Evolutionary conservation across 2,797 vertebrate species (phyloP), one percentile per base, ranked within the genome.

Genomic region (Coreius guichenoti): DNA sequence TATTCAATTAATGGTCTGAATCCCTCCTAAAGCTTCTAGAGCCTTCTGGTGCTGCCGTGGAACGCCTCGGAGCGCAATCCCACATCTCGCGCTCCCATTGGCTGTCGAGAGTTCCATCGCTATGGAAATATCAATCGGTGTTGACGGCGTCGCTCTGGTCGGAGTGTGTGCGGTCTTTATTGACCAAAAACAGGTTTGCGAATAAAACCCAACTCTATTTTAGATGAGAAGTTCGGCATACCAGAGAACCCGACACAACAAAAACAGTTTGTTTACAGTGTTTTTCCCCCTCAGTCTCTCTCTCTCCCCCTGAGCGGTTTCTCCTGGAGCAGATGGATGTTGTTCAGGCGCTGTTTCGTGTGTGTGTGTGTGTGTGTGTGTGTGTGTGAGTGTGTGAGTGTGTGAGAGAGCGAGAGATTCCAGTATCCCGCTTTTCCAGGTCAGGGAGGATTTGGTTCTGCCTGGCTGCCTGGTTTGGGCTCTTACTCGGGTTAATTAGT

Each of bases 401-500:
- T 65, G 61, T 51, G 31, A 33, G 61, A 39, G 75, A 23, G 68
- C 17, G 78, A 49, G 81, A 45, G 65, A 86, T 86, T 82, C 73
- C 85, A 82, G 39, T 82, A 29, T 82, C 63, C 47, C 16, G 17
- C 73, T 86, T 84, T 87, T 86, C 85, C 84, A 80, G 67, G 76
- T 80, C 86, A 83, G 86, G 80, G 84, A 81, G 76, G 56, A 79
- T 80, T 76, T 73, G 85, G 86, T 83, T 85, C 81, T 87, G 70
- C 68, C 43, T 83, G 86, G 84, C 88, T 84, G 86, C 85, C 72
- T 87, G 49, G 49, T 89, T 79, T 80, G 69, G 74, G 47, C 72
- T 45, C 82, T 81, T 70, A 77, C n/a, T 70, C 90, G 92, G 92
- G 92, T 91, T 93, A 94, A 95, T 95, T 93, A 94, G 88, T 67